These are phyloP conservation scores for Periophthalmodon schlosseri DNA, from an alignment of 2,113 vertebrate species.

Conservation along the genomic window DNA sequence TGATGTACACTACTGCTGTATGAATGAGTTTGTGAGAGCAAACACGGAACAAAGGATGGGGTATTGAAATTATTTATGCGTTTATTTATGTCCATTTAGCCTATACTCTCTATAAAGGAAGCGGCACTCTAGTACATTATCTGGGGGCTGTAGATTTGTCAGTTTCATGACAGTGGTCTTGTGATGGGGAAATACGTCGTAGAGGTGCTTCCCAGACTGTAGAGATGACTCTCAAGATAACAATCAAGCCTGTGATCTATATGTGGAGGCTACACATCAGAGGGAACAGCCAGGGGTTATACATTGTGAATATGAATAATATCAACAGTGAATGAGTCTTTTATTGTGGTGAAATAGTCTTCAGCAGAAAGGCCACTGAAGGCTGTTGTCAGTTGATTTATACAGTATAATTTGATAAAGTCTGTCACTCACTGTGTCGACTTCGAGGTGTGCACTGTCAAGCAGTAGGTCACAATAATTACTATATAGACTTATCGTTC, in stretches of 20 bases:
- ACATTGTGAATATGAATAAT: neutral
- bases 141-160: neutral
- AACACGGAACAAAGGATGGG: neutral
- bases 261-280: neutral
- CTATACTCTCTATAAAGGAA: neutral
- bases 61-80: neutral
- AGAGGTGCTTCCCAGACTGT: neutral
- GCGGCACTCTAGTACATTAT: neutral
- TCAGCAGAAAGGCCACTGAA: no score
- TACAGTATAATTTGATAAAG: no score
- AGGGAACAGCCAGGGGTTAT: neutral
- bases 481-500: no score
- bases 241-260: neutral
- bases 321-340: neutral
- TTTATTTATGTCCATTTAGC: neutral
- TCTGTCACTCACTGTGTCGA: no score
- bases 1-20: neutral
- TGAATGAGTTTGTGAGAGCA: neutral
- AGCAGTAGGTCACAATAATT: no score
- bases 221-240: neutral
- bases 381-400: no score
- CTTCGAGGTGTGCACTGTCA: no score
- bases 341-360: no score
- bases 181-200: conserved; percentile 11
- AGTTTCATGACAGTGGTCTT: conserved; percentile 6